Evolutionary conservation across 2,113 vertebrate genomes (phyloP).

Genomic region (Equus quagga): DNA sequence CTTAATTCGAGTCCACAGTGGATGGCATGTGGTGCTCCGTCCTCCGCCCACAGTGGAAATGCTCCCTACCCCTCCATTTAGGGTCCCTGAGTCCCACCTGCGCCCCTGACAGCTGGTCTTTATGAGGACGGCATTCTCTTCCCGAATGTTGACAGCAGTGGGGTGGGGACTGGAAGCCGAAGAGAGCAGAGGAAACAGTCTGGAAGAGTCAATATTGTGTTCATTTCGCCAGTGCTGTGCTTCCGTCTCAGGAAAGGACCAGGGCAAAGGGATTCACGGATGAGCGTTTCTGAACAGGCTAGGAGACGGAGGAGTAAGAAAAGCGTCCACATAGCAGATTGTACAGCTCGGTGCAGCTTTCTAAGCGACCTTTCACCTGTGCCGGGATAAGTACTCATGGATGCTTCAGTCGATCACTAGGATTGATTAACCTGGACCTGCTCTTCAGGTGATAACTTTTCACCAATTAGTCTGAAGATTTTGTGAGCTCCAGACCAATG

Average conservation of each 20-base stretch:
- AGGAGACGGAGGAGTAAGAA: background rate
- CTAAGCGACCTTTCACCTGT: background rate
- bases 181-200: fast-evolving
- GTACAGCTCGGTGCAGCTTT: fast-evolving
- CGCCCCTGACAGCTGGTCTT: fast-evolving
- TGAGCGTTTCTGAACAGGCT: background rate
- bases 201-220: fast-evolving
- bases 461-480: background rate
- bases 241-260: background rate
- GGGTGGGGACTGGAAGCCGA: fast-evolving
- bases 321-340: fast-evolving
- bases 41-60: fast-evolving
- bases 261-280: background rate
- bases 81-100: background rate
- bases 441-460: background rate
- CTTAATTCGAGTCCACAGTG: background rate
- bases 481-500: background rate
- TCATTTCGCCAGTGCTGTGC: fast-evolving
- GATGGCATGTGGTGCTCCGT: background rate
- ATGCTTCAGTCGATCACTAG: fast-evolving
- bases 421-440: fast-evolving
- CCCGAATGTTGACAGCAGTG: fast-evolving
- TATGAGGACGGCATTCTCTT: background rate
- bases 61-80: no score
- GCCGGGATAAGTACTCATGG: fast-evolving